A percentile compares a stretch with the other conserved stretches of the same genome.
These are phyloP conservation scores for Mayetiola destructor DNA, from an alignment of 2,888 invertebrate species.

Conservation along the genomic window DNA sequence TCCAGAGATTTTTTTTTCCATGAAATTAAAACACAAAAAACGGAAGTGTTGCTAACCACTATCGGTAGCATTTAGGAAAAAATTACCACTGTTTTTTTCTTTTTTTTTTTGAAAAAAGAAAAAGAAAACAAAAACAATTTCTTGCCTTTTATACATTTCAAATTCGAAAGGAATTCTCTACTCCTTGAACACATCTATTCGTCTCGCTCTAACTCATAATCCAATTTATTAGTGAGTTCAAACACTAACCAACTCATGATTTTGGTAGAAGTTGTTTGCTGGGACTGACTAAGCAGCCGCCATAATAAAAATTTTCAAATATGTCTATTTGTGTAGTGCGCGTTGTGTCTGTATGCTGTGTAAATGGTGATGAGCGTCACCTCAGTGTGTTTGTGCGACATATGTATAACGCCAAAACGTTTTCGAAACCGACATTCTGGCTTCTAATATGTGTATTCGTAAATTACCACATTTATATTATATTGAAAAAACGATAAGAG, in stretches of 20 bases:
- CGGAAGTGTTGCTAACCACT: no score
- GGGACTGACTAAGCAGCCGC: background rate
- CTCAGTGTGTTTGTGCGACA: background rate
- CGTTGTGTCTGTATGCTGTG: conserved; percentile 6
- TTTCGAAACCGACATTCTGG: background rate
- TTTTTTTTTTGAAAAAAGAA: no score
- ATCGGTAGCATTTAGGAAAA: no score
- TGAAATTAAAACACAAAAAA: no score
- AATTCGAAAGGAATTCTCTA: conserved; percentile 1
- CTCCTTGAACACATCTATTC: no score
- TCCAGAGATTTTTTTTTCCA: no score
- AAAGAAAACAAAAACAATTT: background rate
- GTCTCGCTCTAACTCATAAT: background rate
- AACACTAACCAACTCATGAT: background rate
- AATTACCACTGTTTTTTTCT: no score
- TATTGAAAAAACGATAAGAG: no score
- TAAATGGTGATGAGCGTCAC: background rate
- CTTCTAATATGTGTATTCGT: no score
- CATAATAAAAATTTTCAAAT: background rate
- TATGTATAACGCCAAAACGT: background rate
- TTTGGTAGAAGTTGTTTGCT: background rate
- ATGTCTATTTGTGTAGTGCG: background rate
- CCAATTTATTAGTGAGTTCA: background rate
- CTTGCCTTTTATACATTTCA: background rate
- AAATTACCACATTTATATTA: no score